phyloP scores from a whole-genome alignment of 2,113 vertebrate species.

The Cepphus grylle region DNA sequence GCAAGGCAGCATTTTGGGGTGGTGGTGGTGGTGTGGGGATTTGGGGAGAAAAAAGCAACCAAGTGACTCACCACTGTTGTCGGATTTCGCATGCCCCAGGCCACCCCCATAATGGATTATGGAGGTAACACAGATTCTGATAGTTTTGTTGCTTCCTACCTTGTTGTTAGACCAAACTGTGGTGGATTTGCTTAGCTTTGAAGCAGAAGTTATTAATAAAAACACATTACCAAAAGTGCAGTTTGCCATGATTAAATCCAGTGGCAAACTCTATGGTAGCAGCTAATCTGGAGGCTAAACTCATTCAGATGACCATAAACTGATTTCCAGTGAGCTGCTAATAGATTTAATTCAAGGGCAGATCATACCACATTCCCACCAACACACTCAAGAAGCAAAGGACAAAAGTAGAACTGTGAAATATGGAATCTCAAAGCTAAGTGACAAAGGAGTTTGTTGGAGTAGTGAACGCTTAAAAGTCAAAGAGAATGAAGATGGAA shows the following conservation, averaged over 20 bases:
- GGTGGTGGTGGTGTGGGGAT: too few relatives aligned
- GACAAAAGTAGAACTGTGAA: not conserved
- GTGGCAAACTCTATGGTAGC: not conserved
- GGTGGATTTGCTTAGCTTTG: not conserved
- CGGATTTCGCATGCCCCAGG: not conserved
- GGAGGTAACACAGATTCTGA: not conserved
- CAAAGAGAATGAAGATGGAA: not conserved
- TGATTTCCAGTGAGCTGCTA: not conserved
- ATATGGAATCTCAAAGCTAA: not conserved
- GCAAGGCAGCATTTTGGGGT: not conserved
- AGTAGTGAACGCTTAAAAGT: not conserved
- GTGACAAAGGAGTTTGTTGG: not conserved
- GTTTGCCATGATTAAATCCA: not conserved
- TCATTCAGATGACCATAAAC: not conserved
- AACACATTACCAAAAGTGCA: not conserved
- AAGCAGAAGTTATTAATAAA: not conserved
- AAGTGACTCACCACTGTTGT: not conserved
- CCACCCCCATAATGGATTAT: not conserved
- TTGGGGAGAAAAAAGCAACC: not conserved
- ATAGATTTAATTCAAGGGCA: not conserved
- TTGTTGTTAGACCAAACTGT: not conserved
- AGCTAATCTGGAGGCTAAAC: not conserved
- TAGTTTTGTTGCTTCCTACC: not conserved
- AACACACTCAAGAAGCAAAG: not conserved
- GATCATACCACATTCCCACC: not conserved